phyloP scores from a whole-genome alignment of 2,797 vertebrate genomes.

The Bradypodion pumilum region DNA sequence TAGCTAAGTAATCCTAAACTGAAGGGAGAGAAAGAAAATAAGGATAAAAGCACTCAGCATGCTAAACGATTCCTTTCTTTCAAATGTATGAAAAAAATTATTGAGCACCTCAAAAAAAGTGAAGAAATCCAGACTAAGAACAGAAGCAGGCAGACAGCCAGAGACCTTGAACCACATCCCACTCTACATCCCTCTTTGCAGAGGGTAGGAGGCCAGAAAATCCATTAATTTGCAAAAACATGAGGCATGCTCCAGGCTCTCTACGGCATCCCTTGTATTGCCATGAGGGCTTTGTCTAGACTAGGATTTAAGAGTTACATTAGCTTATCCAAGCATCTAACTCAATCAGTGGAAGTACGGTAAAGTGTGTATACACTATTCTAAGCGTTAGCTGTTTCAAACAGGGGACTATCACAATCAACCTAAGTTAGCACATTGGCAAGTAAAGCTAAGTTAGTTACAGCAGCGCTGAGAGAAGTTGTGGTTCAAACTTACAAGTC shows the following conservation, averaged over 20 bases:
- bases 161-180: not conserved
- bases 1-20: not conserved
- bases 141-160: not conserved
- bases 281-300: constrained; percentile 44
- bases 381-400: constrained; percentile 2
- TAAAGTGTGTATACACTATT: constrained; percentile 17
- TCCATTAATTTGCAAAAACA: constrained; percentile 38
- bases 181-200: not conserved
- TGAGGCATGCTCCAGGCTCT: constrained; percentile 4
- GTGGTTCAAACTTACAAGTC: not conserved
- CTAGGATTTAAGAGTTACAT: constrained; percentile 32
- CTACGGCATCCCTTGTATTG: constrained; percentile 3
- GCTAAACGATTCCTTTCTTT: not conserved
- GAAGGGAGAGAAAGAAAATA: not conserved
- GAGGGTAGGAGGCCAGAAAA: constrained; percentile 24
- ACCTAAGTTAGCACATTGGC: not conserved
- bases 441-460: not conserved
- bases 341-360: constrained; percentile 30
- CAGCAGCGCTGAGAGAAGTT: not conserved
- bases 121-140: not conserved
- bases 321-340: constrained; percentile 39
- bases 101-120: not conserved
- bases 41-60: not conserved
- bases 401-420: not conserved
- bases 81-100: not conserved